phyloP scores from a whole-genome alignment of 2,113 vertebrate species.

The Proterorhinus semilunaris region DNA sequence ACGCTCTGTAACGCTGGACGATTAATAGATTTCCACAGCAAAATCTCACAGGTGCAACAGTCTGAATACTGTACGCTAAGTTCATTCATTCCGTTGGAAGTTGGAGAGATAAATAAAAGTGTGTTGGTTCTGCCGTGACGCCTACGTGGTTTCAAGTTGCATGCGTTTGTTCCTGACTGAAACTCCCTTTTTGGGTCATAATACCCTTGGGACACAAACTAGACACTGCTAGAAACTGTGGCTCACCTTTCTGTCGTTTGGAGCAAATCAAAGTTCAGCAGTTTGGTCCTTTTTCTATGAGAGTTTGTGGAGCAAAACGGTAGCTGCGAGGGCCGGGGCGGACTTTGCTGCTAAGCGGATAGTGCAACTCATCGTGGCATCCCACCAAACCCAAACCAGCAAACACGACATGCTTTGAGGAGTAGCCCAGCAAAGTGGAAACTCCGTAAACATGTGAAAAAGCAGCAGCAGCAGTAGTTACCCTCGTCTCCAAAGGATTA shows the following conservation, averaged over 20 bases:
- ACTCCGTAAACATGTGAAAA: constrained; percentile 44
- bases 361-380: constrained; percentile 20
- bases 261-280: constrained; percentile 58
- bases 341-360: constrained; percentile 9
- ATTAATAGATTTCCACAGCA: constrained; percentile 54
- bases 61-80: constrained; percentile 5
- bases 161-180: constrained; percentile 31
- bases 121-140: constrained; percentile 42
- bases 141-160: constrained; percentile 56
- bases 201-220: constrained; percentile 38
- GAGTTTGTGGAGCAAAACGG: constrained; percentile 56
- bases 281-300: constrained; percentile 70
- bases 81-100: constrained; percentile 9
- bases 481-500: constrained; percentile 56
- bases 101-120: constrained; percentile 33
- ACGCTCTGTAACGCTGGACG: constrained; percentile 43
- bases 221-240: constrained; percentile 31
- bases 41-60: constrained; percentile 40
- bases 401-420: constrained; percentile 19
- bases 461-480: constrained; percentile 40
- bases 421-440: constrained; percentile 26
- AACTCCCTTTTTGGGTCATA: constrained; percentile 49
- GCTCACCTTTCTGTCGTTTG: constrained; percentile 25
- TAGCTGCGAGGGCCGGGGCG: constrained; percentile 33
- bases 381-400: not conserved